Evolutionary conservation across 2,888 invertebrate genomes (phyloP).

Genomic region (Apocheima hispidaria): DNA sequence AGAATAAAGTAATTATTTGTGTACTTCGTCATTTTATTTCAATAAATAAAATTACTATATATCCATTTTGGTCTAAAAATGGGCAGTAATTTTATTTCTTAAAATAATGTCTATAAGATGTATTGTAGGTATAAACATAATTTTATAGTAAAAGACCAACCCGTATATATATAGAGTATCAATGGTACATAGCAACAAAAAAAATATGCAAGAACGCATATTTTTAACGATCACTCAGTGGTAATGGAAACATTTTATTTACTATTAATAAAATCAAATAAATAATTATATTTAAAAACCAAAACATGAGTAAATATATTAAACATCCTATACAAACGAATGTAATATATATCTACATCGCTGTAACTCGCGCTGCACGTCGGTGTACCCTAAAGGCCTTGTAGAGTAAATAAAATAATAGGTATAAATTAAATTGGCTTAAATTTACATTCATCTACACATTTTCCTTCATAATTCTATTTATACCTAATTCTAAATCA

Average conservation of each 20-base stretch:
- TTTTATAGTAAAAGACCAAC: constrained; percentile 35
- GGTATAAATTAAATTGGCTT: constrained; percentile 41
- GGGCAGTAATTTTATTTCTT: too few species aligned
- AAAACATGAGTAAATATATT: background rate
- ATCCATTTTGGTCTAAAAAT: too few species aligned
- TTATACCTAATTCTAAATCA: background rate
- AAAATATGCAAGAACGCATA: too few species aligned
- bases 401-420: constrained; percentile 47
- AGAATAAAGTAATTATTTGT: constrained; percentile 33
- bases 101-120: too few species aligned
- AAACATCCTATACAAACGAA: constrained; percentile 13
- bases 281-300: background rate
- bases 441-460: constrained; percentile 43
- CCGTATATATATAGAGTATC: background rate
- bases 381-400: constrained; percentile 52
- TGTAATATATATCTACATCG: constrained; percentile 31
- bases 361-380: constrained; percentile 37
- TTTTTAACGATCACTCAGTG: too few species aligned
- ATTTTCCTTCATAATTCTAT: constrained; percentile 12
- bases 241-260: too few species aligned
- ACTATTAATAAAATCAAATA: too few species aligned
- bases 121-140: background rate
- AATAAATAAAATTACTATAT: too few species aligned
- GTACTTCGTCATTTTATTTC: constrained; percentile 19
- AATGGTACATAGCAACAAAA: background rate